phyloP scores from a whole-genome alignment of 2,797 vertebrate species.

The Pipistrellus nathusii region DNA sequence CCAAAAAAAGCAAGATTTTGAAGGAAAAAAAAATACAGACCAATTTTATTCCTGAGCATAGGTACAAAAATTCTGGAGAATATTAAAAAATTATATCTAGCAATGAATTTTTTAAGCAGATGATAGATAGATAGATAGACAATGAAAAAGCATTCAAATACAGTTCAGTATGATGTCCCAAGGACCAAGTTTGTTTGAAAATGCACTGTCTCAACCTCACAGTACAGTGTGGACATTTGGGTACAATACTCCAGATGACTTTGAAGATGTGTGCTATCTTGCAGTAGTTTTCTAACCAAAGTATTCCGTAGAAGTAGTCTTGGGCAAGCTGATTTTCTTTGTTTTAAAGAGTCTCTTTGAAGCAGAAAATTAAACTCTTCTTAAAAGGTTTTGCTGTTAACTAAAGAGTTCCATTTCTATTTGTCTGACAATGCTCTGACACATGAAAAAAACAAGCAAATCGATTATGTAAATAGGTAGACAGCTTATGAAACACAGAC shows the following conservation, averaged over 20 bases:
- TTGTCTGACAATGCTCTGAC: not conserved
- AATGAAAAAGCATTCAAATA: not conserved
- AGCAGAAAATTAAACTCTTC: conserved; percentile 55
- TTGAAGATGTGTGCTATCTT: too few species aligned
- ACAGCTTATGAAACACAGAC: conserved; percentile 50
- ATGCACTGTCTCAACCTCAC: too few species aligned
- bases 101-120: not conserved
- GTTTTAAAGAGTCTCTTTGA: conserved; percentile 57
- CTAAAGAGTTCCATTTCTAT: conserved; percentile 36
- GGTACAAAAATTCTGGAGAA: not conserved
- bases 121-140: too few species aligned
- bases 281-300: not conserved
- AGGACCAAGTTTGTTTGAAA: too few species aligned
- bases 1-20: not conserved
- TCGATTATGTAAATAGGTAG: not conserved
- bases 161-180: too few species aligned
- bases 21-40: not conserved
- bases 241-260: too few species aligned
- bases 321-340: conserved; percentile 18
- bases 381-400: conserved; percentile 41
- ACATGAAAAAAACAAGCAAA: conserved; percentile 38
- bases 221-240: too few species aligned
- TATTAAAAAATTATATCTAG: not conserved
- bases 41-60: not conserved
- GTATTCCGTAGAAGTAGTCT: not conserved